Percentiles rank a stretch among this genome's conserved stretches.
These are phyloP conservation scores for Trichogramma evanescens DNA, from an alignment of 2,888 invertebrate genomes.

Conservation along the genomic window DNA sequence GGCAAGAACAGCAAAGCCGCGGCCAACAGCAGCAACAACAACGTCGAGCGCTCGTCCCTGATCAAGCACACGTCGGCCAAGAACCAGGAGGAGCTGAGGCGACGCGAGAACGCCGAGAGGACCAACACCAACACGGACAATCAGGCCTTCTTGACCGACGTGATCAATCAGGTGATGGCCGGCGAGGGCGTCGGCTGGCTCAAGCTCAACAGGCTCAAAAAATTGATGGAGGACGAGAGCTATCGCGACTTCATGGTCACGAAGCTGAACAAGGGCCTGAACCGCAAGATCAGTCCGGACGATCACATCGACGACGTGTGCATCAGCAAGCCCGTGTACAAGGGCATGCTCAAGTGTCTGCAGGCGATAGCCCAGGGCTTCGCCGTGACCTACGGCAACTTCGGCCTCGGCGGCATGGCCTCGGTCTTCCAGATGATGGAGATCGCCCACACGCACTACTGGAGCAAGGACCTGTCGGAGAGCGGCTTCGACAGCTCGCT, in stretches of 20 bases:
- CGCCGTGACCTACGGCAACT: conserved; percentile 85
- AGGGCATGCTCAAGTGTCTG: conserved; percentile 90
- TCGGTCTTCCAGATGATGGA: conserved; percentile 95
- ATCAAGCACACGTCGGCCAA: conserved; percentile 74
- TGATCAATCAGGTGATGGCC: conserved; percentile 74
- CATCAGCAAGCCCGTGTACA: conserved; percentile 85
- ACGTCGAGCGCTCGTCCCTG: conserved; percentile 79
- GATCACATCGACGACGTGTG: conserved; percentile 98
- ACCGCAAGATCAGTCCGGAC: conserved; percentile 86
- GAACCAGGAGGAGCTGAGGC: conserved; percentile 61
- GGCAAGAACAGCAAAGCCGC: conserved; percentile 41
- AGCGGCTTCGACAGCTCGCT: conserved; percentile 48
- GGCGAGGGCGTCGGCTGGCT: conserved; percentile 97
- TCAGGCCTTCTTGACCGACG: conserved; percentile 88
- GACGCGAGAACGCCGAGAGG: conserved; percentile 62
- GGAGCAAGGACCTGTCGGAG: conserved; percentile 77
- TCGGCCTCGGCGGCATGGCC: conserved; percentile 94
- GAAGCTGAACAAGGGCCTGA: conserved; percentile 88
- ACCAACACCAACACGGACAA: conserved; percentile 80
- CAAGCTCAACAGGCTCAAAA: conserved; percentile 83
- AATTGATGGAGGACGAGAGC: conserved; percentile 98
- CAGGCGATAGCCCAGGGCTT: conserved; percentile 85
- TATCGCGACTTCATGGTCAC: conserved; percentile 93
- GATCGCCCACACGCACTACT: conserved; percentile 97
- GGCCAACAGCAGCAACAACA: not conserved